Conservation (phyloP, 2,888 invertebrate species). For the Phengaris arion region DNA sequence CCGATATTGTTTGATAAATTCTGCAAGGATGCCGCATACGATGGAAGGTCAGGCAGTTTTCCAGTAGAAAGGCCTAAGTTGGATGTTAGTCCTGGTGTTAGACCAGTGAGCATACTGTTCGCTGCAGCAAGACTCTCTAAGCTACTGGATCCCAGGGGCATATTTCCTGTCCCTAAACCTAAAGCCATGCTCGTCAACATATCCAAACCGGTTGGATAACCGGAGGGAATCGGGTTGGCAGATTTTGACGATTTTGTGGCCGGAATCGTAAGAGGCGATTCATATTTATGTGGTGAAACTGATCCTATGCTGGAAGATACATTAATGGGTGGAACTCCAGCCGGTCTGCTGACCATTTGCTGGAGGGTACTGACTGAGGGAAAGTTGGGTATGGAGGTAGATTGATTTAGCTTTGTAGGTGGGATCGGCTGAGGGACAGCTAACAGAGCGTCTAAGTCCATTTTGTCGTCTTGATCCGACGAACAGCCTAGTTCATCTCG, state of each 20-base stretch:
- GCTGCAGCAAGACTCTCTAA: slow-evolving; percentile 74
- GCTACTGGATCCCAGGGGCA: slow-evolving; percentile 66
- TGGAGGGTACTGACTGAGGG: slow-evolving; percentile 74
- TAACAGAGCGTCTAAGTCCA: slow-evolving; percentile 79
- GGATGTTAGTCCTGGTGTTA: slow-evolving; percentile 65
- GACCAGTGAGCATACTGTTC: slow-evolving; percentile 70
- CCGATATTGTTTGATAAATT: slow-evolving; percentile 66
- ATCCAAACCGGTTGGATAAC: slow-evolving; percentile 71
- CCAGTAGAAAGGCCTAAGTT: slow-evolving; percentile 64
- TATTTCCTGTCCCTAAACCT: slow-evolving; percentile 66
- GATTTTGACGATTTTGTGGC: slow-evolving; percentile 80
- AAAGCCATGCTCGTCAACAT: slow-evolving; percentile 77
- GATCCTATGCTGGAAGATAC: slow-evolving; percentile 70
- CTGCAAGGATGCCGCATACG: slow-evolving; percentile 70
- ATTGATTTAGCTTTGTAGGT: slow-evolving; percentile 63
- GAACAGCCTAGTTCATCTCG: slow-evolving; percentile 86
- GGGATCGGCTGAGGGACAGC: slow-evolving; percentile 80
- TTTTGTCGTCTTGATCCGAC: slow-evolving; percentile 83
- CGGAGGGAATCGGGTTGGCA: slow-evolving; percentile 72
- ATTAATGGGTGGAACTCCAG: slow-evolving; percentile 73
- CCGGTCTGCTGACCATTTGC: slow-evolving; percentile 75
- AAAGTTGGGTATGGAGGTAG: slow-evolving; percentile 65
- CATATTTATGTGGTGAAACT: slow-evolving; percentile 77
- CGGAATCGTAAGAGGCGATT: slow-evolving; percentile 80
- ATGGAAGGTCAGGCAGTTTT: slow-evolving; percentile 71